Evolutionary conservation across 1,140 invertebrate genomes (phyloP), one percentile per base, ranked within the genome.

Genomic region (Rhopalosiphum maidis): DNA sequence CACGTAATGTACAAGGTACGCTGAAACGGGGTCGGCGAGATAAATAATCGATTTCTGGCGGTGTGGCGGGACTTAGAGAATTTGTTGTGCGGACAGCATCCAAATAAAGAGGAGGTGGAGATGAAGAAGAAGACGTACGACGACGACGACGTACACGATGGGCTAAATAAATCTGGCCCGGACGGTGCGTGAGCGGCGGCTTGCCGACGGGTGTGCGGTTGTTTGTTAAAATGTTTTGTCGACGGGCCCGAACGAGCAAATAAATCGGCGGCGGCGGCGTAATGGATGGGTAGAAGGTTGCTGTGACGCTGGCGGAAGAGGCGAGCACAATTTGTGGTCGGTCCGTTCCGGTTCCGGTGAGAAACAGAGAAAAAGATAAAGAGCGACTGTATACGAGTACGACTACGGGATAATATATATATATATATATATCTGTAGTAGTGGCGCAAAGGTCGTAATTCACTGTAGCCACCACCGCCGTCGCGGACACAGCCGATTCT

Each of bases 161-260:
- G n/a, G 87, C n/a, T 51, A 89, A 89, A 89, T 89, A 89, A 89
- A 89, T 89, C 87, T 89, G 87, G 21, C 37, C 48, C 2, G 48
- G 21, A 37, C n/a, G 87, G 43, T 30, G 86, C 60, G 60, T n/a
- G 60, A n/a, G 30, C 25, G 46, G 83, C 23, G 83, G 83, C 37
- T 43, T 37, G 43, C 21, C 23, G 85, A 30, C 25, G 43, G 41
- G 41, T 25, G 85, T 87, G 83, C 25, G 43, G 87, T 89, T 54
- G 87, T 89, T 89, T 54, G 87, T 86, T 86, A 86, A 86, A 86
- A 86, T 86, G 85, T 89, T 89, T 89, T 89, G 87, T 89, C 87
- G 87, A 89, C 87, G 87, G 87, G 86, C n/a, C n/a, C 21, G 87
- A 89, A 89, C 21, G 87, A 25, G 87, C 87, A 89, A 41, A 85